Conservation (phyloP, 2,888 invertebrate genomes). For the Coenonympha arcania region DNA sequence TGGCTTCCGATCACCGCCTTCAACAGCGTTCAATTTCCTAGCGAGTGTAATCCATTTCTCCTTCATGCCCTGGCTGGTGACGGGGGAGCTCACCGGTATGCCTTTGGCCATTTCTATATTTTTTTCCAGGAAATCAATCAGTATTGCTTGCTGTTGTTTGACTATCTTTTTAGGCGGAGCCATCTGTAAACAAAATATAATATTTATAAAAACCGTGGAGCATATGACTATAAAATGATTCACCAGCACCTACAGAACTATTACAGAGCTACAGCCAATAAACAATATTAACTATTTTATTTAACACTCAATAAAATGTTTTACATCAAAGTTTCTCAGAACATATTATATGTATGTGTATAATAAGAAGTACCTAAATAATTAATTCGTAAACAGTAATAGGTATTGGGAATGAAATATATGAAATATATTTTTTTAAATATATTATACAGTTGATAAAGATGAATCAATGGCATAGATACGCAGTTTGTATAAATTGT, state of each 20-base stretch:
- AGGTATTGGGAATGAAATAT: too few species aligned
- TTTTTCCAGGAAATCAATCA: constrained; percentile 55
- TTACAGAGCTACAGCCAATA: too few species aligned
- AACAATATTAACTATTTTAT: too few species aligned
- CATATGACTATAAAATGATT: too few species aligned
- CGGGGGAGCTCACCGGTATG: constrained; percentile 42
- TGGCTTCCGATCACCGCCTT: constrained; percentile 49
- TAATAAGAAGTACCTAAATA: too few species aligned
- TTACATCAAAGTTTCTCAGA: too few species aligned
- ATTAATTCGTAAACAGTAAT: too few species aligned
- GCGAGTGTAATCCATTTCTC: constrained; percentile 55
- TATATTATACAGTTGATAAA: too few species aligned
- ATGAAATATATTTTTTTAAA: too few species aligned
- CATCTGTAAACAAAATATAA: constrained; percentile 39
- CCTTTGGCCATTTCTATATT: constrained; percentile 56
- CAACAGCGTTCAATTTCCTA: constrained; percentile 54
- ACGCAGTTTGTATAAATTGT: not conserved
- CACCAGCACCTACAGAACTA: too few species aligned
- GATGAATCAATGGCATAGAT: not conserved
- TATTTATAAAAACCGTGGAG: not conserved
- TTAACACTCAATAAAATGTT: too few species aligned
- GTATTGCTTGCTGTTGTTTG: constrained; percentile 51
- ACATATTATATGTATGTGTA: too few species aligned
- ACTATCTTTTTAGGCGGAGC: constrained; percentile 60
- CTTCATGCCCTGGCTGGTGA: constrained; percentile 45